Conservation (phyloP, 1,140 invertebrate genomes). For the Drosophila erecta region DNA sequence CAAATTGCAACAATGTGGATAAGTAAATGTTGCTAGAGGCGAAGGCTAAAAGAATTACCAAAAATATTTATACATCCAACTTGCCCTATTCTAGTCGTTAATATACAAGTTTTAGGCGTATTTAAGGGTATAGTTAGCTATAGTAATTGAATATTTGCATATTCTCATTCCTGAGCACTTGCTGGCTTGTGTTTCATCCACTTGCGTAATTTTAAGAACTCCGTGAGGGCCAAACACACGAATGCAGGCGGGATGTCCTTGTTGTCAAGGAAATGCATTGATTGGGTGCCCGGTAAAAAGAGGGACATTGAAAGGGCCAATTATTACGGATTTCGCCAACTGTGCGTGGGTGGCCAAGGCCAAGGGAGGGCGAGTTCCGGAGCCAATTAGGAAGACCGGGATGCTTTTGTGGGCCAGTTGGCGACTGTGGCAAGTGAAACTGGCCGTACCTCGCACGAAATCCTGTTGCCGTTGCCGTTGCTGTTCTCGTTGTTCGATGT, state of each 20-base stretch:
- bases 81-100: too few relatives aligned
- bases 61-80: too few relatives aligned
- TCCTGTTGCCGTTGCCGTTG: constrained; percentile 16
- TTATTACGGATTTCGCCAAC: constrained; percentile 26
- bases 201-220: background rate
- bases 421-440: constrained; percentile 21
- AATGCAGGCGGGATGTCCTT: too few relatives aligned
- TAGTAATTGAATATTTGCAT: too few relatives aligned
- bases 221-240: background rate
- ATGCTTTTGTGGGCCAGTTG: constrained; percentile 4
- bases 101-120: too few relatives aligned
- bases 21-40: too few relatives aligned
- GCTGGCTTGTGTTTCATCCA: background rate
- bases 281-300: constrained; percentile 20
- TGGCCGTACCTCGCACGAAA: constrained; percentile 9
- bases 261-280: constrained; percentile 43
- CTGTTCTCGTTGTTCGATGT: constrained; percentile 36
- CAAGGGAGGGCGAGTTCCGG: background rate
- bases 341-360: background rate
- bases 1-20: background rate
- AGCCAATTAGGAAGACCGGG: constrained; percentile 34
- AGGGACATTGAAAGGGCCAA: constrained; percentile 37
- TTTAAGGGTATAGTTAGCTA: too few relatives aligned
- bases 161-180: too few relatives aligned
- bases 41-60: too few relatives aligned